Evolutionary conservation across 1,140 invertebrate genomes (phyloP).

Genomic region (Myzus persicae): DNA sequence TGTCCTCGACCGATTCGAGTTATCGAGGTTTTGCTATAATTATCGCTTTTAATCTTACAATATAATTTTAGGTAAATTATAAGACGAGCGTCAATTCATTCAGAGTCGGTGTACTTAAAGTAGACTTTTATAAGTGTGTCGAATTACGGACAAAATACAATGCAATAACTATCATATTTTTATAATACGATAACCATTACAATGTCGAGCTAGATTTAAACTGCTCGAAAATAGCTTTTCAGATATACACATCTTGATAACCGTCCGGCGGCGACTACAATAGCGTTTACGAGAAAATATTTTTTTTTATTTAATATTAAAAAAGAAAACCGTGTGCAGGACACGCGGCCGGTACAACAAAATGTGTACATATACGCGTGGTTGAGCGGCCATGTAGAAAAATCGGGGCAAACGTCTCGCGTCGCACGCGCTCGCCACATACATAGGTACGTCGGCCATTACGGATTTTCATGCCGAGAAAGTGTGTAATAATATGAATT

Average conservation of each 20-base stretch:
- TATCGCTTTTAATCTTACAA: too few species aligned
- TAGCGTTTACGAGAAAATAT: background rate
- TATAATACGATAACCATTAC: background rate
- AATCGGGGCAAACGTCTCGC: background rate
- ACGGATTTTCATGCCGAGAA: background rate
- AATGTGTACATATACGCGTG: background rate
- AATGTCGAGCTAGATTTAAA: background rate
- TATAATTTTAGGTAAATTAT: too few species aligned
- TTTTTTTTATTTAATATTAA: background rate
- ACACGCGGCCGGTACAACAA: background rate
- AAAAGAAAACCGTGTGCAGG: background rate
- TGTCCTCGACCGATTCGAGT: too few species aligned
- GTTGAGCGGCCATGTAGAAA: slow-evolving; percentile 6
- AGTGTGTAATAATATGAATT: background rate
- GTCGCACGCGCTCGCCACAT: background rate
- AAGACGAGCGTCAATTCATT: background rate
- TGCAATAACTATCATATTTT: background rate
- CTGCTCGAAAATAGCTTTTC: background rate
- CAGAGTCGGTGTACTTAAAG: background rate
- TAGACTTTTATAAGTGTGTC: background rate
- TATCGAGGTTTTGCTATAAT: too few species aligned
- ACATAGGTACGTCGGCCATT: background rate
- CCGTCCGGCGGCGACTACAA: background rate
- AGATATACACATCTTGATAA: background rate
- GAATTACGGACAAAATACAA: background rate